Conservation (phyloP, 1,140 invertebrate genomes). For the Lamellibrachia luymesi region DNA sequence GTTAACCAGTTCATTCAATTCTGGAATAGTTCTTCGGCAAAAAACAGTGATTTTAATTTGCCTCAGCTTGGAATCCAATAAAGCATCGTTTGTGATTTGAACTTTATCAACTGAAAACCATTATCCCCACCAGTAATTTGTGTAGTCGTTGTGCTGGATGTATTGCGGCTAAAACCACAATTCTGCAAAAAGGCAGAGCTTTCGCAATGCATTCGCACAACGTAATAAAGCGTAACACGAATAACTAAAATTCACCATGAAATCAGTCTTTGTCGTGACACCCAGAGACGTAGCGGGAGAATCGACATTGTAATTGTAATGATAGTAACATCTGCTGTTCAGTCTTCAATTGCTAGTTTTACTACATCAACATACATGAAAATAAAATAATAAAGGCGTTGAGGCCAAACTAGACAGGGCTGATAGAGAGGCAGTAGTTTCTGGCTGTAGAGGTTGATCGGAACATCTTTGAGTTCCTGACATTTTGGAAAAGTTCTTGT, state of each 20-base stretch:
- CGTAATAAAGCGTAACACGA: neutral
- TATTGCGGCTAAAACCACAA: neutral
- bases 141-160: neutral
- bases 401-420: too few relatives aligned
- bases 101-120: neutral
- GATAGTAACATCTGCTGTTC: neutral
- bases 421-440: too few relatives aligned
- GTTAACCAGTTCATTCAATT: neutral
- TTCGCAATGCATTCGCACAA: neutral
- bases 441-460: too few relatives aligned
- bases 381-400: too few relatives aligned
- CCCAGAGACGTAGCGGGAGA: neutral
- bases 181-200: neutral
- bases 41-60: neutral
- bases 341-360: neutral
- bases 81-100: neutral
- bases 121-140: neutral
- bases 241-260: neutral
- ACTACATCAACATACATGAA: neutral
- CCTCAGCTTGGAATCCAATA: neutral
- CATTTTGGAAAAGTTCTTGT: too few relatives aligned
- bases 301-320: neutral
- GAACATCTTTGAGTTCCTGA: too few relatives aligned
- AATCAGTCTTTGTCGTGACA: neutral
- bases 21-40: neutral